Evolutionary conservation across 37 sponge, comb jelly and placozoan species (phyloP), one percentile per base, ranked within the genome.

Genomic region (Bolinopsis microptera): DNA sequence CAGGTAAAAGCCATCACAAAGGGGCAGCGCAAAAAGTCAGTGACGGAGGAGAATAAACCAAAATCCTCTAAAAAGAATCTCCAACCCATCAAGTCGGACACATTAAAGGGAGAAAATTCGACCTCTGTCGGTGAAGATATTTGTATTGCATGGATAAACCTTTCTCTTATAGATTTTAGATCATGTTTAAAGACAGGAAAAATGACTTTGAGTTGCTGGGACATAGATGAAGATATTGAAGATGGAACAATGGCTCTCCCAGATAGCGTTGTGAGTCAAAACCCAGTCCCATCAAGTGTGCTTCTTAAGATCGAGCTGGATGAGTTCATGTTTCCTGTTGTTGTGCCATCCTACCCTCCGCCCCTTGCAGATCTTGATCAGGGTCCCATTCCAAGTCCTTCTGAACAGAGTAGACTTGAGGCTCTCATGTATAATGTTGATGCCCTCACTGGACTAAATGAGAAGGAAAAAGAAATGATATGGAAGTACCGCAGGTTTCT

Each of bases 381-480:
- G 61, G 90, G 90, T 28, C 90, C 90, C 5, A 86, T 86, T 24
- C 90, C 90, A 25, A 86, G 90, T 27, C 90, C 90, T 22, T 86
- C 90, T 41, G 90, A 86, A 27, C 90, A 86, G 26, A 86, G 90
- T 26, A 86, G 61, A 26, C 48, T 86, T n/a, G 90, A 86, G 26
- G 90, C 90, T 38, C 90, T 86, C 30, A 86, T 86, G 90, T 86
- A 86, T 27, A 86, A 39, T 40, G 90, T 86, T 41, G 90, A 86
- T 41, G 90, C 90, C 13, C 35, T 86, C 38, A 86, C 32, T 39
- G 41, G 30, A 86, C 5, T 86, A 39, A 86, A 24, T 39, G 90
- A 86, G 3, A 86, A 86, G 26, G 90, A 86, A 27, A 39, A 41
- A 26, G 90, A 86, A n/a, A 28, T 86, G 41, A 41, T 86, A 41